Base-by-base conservation (phyloP, 1,140 invertebrate genomes). In the Trachymyrmex cornetzi region DNA sequence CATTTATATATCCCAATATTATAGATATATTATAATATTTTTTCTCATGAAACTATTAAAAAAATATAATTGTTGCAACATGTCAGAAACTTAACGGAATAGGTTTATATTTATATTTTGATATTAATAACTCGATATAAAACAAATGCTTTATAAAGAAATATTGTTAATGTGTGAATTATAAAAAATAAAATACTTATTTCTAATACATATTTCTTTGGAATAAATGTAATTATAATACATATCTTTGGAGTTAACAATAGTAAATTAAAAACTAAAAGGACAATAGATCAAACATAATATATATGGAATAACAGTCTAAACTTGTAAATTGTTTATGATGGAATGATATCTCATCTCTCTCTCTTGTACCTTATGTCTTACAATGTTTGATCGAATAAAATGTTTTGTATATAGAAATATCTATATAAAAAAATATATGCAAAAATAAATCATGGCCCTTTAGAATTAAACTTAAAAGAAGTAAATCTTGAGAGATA, bases 191-290 rank as follows among this genome's bases (percentile, higher is more conserved):
- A 50, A 22, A n/a, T n/a, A 57, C n/a, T 16, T 30, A 77, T 85
- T 27, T n/a, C 27, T 85, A 55, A 66, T 57, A 44, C 16, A 55
- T 77, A 38, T 44, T 11, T 48, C 53, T 66, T 64, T 53, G 81
- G 67, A 61, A 63, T 53, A 9, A 22, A 55, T 24, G 11, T 34
- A 72, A 27, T 6, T 24, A 72, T 38, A 79, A 64, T 19, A 66
- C 30, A 38, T 22, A 61, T 16, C 27, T 34, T 30, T 30, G 22
- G 22, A 50, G 2, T 53, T 30, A 55, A 57, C 11, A 34, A 57
- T 57, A 38, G 11, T 2, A 71, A 55, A 44, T 59, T 57, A 57
- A 48, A 16, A 34, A 44, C 3, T 69, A 38, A 69, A 53, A 50
- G 12, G 71, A 44, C 16, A 79, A 38, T 69, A 14, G 5, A 38